Conservation (phyloP, 23 tunicate genomes). For the Oikopleura vanhoeffeni region DNA sequence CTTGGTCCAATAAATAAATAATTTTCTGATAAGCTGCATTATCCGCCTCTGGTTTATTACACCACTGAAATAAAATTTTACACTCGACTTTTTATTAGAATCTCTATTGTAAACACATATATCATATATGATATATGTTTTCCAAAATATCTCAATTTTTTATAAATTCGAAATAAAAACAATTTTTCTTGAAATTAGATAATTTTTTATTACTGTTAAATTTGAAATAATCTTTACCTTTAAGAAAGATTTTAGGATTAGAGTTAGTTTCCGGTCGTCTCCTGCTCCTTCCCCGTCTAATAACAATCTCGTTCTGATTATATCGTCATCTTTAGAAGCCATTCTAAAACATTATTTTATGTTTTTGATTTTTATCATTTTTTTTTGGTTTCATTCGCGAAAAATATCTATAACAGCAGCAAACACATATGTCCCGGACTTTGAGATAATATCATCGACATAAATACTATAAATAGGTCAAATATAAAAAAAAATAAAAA, state of each 20-base stretch:
- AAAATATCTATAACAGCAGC: not conserved
- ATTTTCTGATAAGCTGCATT: not conserved
- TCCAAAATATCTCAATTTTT: no score
- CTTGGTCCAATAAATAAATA: not conserved
- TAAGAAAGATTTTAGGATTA: not conserved
- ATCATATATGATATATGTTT: no score
- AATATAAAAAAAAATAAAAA: no score
- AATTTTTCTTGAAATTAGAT: no score
- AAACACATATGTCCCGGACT: no score
- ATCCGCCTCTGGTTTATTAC: not conserved
- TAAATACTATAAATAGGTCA: no score
- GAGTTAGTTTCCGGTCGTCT: not conserved
- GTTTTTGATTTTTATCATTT: not conserved
- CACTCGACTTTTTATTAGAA: not conserved
- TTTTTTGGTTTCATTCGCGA: not conserved
- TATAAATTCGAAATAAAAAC: no score
- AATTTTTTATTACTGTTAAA: no score
- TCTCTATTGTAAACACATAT: no score
- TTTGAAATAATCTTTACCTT: not conserved
- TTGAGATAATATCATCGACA: no score
- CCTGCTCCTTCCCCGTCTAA: slow-evolving; percentile 12
- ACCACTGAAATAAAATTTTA: not conserved
- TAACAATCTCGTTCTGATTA: not conserved
- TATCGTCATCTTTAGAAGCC: not conserved
- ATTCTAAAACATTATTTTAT: not conserved